A percentile compares a stretch with the other conserved stretches of the same genome.
These are phyloP conservation scores for Rhinogobio ventralis DNA, from an alignment of 2,797 vertebrate species.

Conservation along the genomic window DNA sequence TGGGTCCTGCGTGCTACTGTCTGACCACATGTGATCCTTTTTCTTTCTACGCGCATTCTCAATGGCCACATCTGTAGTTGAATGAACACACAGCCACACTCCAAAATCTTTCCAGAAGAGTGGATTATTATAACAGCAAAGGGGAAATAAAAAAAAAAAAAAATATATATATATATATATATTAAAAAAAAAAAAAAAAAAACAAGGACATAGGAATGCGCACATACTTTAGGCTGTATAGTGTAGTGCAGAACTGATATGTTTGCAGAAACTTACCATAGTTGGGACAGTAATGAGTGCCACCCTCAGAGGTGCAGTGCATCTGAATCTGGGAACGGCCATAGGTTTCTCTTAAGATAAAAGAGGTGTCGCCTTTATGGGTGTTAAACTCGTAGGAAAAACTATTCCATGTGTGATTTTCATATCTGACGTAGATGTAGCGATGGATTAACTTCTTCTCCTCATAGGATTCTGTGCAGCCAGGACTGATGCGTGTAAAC, in stretches of 20 bases:
- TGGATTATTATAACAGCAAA: neutral
- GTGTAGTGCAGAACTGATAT: neutral
- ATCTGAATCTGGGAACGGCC: constrained; percentile 2
- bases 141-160: too few species aligned
- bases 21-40: too few species aligned
- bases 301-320: neutral
- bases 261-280: constrained; percentile 8
- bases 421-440: constrained; percentile 5
- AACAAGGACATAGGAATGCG: neutral
- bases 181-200: too few species aligned
- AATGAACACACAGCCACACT: too few species aligned
- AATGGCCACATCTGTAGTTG: too few species aligned
- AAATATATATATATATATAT: too few species aligned
- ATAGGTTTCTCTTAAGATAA: constrained; percentile 1
- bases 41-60: too few species aligned
- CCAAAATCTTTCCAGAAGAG: neutral
- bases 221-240: neutral
- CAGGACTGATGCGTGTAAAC: neutral
- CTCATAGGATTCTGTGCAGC: neutral
- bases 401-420: neutral
- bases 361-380: neutral
- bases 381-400: constrained; percentile 14
- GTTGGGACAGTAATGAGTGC: neutral
- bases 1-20: too few species aligned
- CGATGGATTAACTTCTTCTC: neutral